Evolutionary conservation across 2,797 vertebrate genomes (phyloP).

Genomic region (Sebastes hubbsi): DNA sequence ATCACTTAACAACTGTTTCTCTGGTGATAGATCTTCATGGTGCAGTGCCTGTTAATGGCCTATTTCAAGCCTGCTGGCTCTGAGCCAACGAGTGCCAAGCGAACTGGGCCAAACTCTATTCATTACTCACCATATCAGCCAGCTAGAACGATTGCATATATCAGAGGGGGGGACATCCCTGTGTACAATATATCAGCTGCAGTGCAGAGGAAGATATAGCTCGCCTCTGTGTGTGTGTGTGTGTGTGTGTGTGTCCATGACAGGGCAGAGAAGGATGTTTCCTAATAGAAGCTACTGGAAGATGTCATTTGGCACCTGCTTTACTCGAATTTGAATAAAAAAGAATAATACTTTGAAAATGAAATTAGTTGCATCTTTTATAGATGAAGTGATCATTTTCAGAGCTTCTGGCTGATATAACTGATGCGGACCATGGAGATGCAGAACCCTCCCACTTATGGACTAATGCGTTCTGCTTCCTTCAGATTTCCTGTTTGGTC

Average conservation of each 20-base stretch:
- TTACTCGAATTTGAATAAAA: neutral
- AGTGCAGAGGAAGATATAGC: neutral
- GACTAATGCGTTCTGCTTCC: neutral
- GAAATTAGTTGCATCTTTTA: neutral
- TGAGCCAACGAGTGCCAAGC: neutral
- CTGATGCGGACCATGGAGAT: neutral
- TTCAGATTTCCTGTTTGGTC: neutral
- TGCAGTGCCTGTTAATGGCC: constrained; percentile 2
- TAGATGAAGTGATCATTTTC: neutral
- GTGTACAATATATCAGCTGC: neutral
- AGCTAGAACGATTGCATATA: neutral
- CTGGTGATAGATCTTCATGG: neutral
- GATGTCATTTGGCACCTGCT: neutral
- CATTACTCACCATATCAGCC: neutral
- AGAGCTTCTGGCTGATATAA: neutral
- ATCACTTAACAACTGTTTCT: neutral
- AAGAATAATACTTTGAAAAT: neutral
- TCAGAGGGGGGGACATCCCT: neutral
- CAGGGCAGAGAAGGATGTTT: neutral
- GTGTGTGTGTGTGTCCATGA: neutral
- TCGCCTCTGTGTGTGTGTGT: neutral
- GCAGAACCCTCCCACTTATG: neutral
- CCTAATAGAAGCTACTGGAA: neutral
- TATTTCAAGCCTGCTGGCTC: constrained; percentile 7
- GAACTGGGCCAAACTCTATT: neutral